Base-by-base conservation (phyloP, 2,113 vertebrate genomes). In the Emydocephalus ijimae region DNA sequence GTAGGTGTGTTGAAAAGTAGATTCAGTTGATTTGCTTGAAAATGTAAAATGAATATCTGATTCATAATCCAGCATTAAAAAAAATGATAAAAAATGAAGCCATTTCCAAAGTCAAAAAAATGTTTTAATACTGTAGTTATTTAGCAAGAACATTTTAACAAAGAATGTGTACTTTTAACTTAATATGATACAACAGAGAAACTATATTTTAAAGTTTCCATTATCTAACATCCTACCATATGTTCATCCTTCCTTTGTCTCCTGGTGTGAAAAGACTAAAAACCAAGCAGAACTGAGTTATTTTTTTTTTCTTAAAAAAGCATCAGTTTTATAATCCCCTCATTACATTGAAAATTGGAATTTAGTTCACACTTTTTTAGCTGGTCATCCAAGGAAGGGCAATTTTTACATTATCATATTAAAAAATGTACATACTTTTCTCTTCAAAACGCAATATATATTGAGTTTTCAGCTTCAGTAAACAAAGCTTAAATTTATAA, bases 81-180 rank as follows among this genome's bases (percentile, higher is more conserved):
- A 21, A 21, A 81, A 81, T 21, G 34, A 81, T 20, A 9, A 93
- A 64, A 86, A 57, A 57, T 7, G 26, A 96, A 96, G 93, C 69
- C 96, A 96, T 95, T 97, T 96, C 96, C 96, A 97, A 98, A 98
- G 96, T 98, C 97, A 98, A 98, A 97, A 98, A 90, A 97, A 96
- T 94, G 96, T 96, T 98, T 98, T 98, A 98, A 98, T 97, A 97
- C 97, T 97, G 98, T 98, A 97, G 88, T 97, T 97, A 96, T 96
- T 98, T 98, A 98, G 96, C 97, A 98, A 98, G 97, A 98, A 98
- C 97, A 98, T 98, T 97, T 98, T 96, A 98, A 98, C 97, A 98
- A 98, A 98, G 97, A 98, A 98, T 96, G 95, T 96, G 95, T 97
- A 97, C 95, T 98, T 93, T 98, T 98, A 98, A 98, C 97, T 98